A percentile compares a stretch with the other conserved stretches of the same genome.
Conservation (phyloP, 2,113 vertebrate genomes). For the Planiliza haematocheilus region DNA sequence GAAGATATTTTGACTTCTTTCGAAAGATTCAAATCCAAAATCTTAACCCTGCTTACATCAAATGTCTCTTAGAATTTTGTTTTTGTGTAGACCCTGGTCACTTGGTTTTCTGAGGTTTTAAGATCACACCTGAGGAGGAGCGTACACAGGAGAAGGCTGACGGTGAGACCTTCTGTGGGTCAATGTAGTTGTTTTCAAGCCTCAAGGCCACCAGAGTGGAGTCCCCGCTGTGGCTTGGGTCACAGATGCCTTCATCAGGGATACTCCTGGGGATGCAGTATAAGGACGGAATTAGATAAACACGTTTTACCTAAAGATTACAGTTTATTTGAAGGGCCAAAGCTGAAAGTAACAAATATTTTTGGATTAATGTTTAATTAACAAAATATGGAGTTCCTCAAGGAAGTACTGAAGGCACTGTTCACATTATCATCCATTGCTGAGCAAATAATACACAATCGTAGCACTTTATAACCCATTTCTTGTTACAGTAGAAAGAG, state of each 20-base stretch:
- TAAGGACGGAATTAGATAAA: not conserved
- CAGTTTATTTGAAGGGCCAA: too few species aligned
- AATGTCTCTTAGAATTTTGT: conserved; percentile 15
- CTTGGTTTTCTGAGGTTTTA: conserved; percentile 91
- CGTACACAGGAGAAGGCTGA: conserved; percentile 91
- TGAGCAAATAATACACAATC: too few species aligned
- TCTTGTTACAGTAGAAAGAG: too few species aligned
- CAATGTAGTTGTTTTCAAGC: conserved; percentile 94
- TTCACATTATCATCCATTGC: too few species aligned
- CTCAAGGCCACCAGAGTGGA: conserved; percentile 90
- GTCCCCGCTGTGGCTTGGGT: conserved; percentile 76
- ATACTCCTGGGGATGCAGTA: conserved; percentile 81
- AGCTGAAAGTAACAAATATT: too few species aligned
- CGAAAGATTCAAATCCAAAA: conserved; percentile 4
- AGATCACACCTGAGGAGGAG: conserved; percentile 89
- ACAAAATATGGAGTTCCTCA: not conserved
- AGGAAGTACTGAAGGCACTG: not conserved
- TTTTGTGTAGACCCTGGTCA: conserved; percentile 60
- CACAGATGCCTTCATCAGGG: conserved; percentile 89
- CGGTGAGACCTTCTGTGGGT: conserved; percentile 86
- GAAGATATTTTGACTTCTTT: not conserved
- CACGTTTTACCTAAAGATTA: too few species aligned
- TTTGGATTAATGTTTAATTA: too few species aligned
- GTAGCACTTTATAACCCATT: too few species aligned
- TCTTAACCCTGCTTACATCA: not conserved